These are phyloP conservation scores for Catocala fraxini DNA, from an alignment of 2,888 invertebrate species.

Conservation along the genomic window DNA sequence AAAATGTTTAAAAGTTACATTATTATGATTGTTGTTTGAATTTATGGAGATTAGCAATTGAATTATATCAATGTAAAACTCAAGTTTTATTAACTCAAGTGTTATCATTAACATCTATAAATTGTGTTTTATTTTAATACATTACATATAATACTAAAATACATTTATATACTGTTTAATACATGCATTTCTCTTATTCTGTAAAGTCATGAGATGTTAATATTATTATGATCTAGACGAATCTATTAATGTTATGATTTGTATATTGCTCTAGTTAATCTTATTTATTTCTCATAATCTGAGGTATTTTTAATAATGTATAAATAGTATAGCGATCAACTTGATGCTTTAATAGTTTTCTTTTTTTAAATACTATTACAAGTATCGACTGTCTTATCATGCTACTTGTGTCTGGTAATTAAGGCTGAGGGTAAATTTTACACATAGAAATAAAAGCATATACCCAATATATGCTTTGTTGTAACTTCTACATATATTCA, in stretches of 20 bases:
- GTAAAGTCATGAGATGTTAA: not conserved
- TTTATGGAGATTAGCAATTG: no score
- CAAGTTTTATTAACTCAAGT: no score
- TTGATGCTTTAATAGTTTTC: conserved; percentile 36
- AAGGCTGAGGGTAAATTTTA: not conserved
- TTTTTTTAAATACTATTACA: not conserved
- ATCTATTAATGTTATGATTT: not conserved
- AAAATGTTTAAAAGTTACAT: no score
- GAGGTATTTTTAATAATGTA: conserved; percentile 24
- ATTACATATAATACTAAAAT: not conserved
- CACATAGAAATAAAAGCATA: not conserved
- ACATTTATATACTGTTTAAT: not conserved
- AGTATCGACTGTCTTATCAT: no score
- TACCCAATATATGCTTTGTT: no score
- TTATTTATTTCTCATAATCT: conserved; percentile 12
- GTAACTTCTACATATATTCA: no score
- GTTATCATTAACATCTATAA: not conserved
- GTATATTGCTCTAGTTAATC: conserved; percentile 1
- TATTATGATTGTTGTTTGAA: no score
- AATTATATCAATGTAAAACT: no score
- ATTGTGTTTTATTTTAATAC: not conserved
- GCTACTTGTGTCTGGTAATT: no score
- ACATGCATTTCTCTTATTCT: conserved; percentile 14
- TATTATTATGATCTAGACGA: no score
- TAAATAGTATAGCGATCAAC: conserved; percentile 36